phyloP scores from a whole-genome alignment of 92 coral and sea anemone species.

The Zoanthus gigantus region DNA sequence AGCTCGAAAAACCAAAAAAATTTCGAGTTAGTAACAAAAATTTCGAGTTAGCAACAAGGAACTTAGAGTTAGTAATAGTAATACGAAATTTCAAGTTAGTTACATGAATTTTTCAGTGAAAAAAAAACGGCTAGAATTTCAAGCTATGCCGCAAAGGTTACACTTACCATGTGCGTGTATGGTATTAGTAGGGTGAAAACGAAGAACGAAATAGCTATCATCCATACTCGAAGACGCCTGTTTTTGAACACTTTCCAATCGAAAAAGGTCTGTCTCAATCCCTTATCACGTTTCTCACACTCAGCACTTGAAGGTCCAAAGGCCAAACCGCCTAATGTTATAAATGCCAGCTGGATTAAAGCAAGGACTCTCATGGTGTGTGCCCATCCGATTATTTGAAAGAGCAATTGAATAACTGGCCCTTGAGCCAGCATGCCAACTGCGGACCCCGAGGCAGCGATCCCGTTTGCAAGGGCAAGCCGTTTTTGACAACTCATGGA shows the following conservation, averaged over 20 bases:
- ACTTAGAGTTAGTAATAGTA: too few relatives aligned
- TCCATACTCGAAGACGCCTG: constrained; percentile 73
- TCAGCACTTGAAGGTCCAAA: constrained; percentile 3
- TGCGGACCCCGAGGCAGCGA: constrained; percentile 64
- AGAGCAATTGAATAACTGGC: constrained; percentile 56
- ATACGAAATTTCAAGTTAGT: too few relatives aligned
- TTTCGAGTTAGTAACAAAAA: too few relatives aligned
- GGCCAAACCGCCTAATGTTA: constrained; percentile 22
- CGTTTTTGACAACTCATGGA: constrained; percentile 51
- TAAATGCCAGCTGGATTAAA: background rate
- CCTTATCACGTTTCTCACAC: background rate
- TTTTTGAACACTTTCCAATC: constrained; percentile 48
- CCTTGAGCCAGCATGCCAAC: constrained; percentile 71
- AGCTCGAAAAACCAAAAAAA: too few relatives aligned
- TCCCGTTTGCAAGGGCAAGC: constrained; percentile 67
- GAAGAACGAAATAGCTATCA: constrained; percentile 66
- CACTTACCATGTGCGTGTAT: constrained; percentile 78
- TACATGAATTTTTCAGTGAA: too few relatives aligned
- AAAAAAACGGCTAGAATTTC: too few relatives aligned
- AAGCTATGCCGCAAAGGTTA: background rate
- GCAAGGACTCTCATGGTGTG: constrained; percentile 53
- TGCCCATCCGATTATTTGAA: constrained; percentile 62
- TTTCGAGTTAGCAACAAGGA: too few relatives aligned
- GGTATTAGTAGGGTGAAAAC: constrained; percentile 74
- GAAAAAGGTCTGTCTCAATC: constrained; percentile 3